A percentile compares a stretch with the other conserved stretches of the same genome.
Evolutionary conservation across 2,888 invertebrate species (phyloP).

Genomic region (Sarcophaga rosellei): DNA sequence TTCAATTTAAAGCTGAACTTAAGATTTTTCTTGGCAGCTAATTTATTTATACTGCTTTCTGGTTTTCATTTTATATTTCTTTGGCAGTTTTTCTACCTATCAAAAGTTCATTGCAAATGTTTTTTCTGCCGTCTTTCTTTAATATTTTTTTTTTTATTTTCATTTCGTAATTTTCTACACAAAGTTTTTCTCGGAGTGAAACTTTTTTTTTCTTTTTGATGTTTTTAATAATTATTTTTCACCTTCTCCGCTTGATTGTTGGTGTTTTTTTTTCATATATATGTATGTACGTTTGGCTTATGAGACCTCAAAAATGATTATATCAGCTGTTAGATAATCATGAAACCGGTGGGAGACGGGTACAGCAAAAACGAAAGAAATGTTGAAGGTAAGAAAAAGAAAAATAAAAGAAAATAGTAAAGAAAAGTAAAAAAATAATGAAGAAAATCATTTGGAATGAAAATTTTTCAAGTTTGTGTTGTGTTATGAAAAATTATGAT

Average conservation of each 20-base stretch:
- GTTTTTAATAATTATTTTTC: slow-evolving; percentile 67
- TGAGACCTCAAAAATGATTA: slow-evolving; percentile 59
- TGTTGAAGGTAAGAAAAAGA: neutral
- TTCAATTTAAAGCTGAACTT: slow-evolving; percentile 66
- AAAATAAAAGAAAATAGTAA: neutral
- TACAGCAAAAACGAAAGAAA: neutral
- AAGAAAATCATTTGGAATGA: slow-evolving; percentile 40
- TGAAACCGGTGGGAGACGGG: neutral
- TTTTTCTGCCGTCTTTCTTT: too few relatives aligned
- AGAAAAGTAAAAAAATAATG: neutral
- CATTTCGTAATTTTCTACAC: slow-evolving; percentile 52
- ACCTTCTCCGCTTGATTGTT: slow-evolving; percentile 49
- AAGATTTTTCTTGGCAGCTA: slow-evolving; percentile 62
- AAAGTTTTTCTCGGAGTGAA: slow-evolving; percentile 37
- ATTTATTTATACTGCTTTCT: slow-evolving; percentile 21
- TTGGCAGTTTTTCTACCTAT: slow-evolving; percentile 38
- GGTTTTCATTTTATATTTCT: slow-evolving; percentile 1
- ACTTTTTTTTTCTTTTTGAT: slow-evolving; percentile 62
- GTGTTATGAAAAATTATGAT: neutral
- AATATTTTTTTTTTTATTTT: neutral
- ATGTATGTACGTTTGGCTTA: slow-evolving; percentile 29
- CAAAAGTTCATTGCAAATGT: slow-evolving; percentile 29
- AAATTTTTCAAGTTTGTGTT: slow-evolving; percentile 48
- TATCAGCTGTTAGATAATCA: slow-evolving; percentile 48
- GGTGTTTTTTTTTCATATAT: slow-evolving; percentile 16